These are phyloP conservation scores for Drosophila auraria DNA, from an alignment of 1,140 invertebrate species.

Conservation along the genomic window DNA sequence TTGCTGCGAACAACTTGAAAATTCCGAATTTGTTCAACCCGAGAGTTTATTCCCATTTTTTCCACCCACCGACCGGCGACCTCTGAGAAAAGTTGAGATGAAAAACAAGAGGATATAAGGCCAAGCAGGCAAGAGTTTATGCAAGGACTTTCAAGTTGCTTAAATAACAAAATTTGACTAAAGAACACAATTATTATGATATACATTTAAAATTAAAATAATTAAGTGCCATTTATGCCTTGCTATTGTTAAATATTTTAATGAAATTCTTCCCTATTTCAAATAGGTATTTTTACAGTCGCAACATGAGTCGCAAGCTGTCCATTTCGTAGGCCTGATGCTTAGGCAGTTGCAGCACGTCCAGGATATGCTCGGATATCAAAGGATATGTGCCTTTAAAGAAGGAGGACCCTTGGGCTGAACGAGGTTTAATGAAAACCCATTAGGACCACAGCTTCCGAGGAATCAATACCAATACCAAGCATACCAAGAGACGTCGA, in stretches of 20 bases:
- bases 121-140: background rate
- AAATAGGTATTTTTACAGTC: slow-evolving; percentile 1
- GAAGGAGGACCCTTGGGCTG: slow-evolving; percentile 16
- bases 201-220: background rate
- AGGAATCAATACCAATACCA: slow-evolving; percentile 29
- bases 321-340: background rate
- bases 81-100: background rate
- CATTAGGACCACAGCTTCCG: slow-evolving; percentile 40
- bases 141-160: background rate
- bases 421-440: slow-evolving; percentile 62
- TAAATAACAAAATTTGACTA: background rate
- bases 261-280: background rate
- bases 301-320: background rate
- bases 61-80: too few relatives aligned
- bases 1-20: slow-evolving; percentile 55
- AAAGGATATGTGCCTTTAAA: slow-evolving; percentile 14
- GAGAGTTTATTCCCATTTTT: background rate
- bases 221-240: too few relatives aligned
- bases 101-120: background rate
- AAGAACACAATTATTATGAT: background rate
- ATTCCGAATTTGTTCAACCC: slow-evolving; percentile 51
- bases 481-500: background rate
- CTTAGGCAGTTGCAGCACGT: slow-evolving; percentile 68
- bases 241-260: too few relatives aligned
- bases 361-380: slow-evolving; percentile 54